Conservation (phyloP, 1,140 invertebrate species). For the Drosophila bifasciata region DNA sequence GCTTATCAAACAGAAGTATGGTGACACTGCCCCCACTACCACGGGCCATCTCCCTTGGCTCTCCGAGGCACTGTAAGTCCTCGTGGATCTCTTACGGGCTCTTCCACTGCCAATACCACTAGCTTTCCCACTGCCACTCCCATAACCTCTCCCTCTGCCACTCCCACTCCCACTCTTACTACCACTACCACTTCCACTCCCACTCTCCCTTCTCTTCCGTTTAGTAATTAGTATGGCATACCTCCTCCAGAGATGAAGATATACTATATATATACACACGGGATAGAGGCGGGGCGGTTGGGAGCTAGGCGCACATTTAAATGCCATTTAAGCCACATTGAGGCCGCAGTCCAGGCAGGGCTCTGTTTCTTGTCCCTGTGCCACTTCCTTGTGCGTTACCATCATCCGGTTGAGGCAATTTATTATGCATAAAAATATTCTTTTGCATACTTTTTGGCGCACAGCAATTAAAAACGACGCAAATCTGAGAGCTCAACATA, state of each 20-base stretch:
- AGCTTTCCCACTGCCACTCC: no score
- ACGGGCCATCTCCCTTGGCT: no score
- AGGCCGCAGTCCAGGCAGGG: no score
- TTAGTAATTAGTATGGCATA: slow-evolving; percentile 47
- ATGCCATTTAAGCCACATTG: slow-evolving; percentile 40
- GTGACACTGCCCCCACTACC: neutral
- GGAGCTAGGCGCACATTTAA: slow-evolving; percentile 38
- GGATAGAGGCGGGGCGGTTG: slow-evolving; percentile 1
- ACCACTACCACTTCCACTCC: no score
- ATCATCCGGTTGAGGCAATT: slow-evolving; percentile 48
- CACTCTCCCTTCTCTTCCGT: neutral
- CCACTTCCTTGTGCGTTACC: neutral
- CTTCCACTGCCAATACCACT: no score
- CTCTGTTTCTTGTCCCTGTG: slow-evolving; percentile 8
- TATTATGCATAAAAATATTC: slow-evolving; percentile 72
- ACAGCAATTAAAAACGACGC: slow-evolving; percentile 44
- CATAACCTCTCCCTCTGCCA: no score
- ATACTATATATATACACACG: no score
- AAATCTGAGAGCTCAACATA: slow-evolving; percentile 30
- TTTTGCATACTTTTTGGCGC: slow-evolving; percentile 13
- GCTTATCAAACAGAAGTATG: slow-evolving; percentile 5
- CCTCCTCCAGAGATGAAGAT: neutral
- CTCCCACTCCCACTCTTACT: no score
- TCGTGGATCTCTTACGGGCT: no score
- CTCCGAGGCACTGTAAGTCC: no score